phyloP scores from a whole-genome alignment of 2,888 invertebrate species.

The Ophion ventricosus region DNA sequence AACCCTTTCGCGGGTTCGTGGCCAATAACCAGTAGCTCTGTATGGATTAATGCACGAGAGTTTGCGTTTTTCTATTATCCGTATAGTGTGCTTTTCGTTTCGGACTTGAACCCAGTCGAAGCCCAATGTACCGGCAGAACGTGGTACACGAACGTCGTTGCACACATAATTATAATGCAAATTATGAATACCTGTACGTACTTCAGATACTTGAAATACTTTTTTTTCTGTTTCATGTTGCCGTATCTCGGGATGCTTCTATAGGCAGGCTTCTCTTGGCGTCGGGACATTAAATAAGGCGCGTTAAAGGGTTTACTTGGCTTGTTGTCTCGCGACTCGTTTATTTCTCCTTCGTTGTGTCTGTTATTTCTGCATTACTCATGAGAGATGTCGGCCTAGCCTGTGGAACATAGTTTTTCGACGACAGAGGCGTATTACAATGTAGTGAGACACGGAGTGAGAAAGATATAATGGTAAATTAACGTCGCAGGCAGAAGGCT shows the following conservation, averaged over 20 bases:
- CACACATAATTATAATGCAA: background rate
- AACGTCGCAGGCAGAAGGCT: slow-evolving; percentile 43
- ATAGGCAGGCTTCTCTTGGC: slow-evolving; percentile 26
- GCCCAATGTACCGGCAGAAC: too few relatives aligned
- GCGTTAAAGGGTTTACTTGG: slow-evolving; percentile 14
- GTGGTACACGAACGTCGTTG: background rate
- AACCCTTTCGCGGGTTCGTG: too few relatives aligned
- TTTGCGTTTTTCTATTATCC: too few relatives aligned
- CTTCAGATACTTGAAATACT: slow-evolving; percentile 16
- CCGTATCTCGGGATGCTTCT: slow-evolving; percentile 28
- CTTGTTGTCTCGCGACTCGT: slow-evolving; percentile 4
- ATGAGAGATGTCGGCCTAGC: slow-evolving; percentile 30
- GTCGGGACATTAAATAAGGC: slow-evolving; percentile 50
- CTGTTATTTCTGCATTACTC: slow-evolving; percentile 30
- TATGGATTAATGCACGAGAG: too few relatives aligned
- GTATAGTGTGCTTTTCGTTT: too few relatives aligned
- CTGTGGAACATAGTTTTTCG: slow-evolving; percentile 11
- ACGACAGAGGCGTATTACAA: slow-evolving; percentile 36
- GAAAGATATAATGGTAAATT: slow-evolving; percentile 62
- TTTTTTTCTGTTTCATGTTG: slow-evolving; percentile 45
- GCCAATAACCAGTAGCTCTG: too few relatives aligned
- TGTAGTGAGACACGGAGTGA: slow-evolving; percentile 38
- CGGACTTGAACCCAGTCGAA: too few relatives aligned
- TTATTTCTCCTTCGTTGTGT: slow-evolving; percentile 6
- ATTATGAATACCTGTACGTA: background rate